Evolutionary conservation across 2,113 vertebrate genomes (phyloP), one percentile per base, ranked within the genome.

Genomic region (Aspiorhynchus laticeps): DNA sequence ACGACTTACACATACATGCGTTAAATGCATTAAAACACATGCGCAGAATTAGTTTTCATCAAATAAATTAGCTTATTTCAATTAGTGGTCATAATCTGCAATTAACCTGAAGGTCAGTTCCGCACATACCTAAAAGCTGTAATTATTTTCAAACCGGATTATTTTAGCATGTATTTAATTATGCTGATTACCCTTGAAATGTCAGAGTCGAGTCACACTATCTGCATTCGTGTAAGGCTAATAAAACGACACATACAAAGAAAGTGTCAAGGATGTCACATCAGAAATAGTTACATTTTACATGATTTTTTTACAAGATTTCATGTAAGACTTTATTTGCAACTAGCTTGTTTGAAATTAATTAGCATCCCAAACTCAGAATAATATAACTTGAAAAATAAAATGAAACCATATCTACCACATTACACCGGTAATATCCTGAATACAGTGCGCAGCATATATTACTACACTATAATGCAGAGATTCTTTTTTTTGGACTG

Each of bases 11-110:
- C n/a, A 87, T 69, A 83, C 74, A 63, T 87, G 73, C 24, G 41
- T 88, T 88, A 88, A 73, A 74, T 84, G 75, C 67, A 93, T 90
- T 91, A 93, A 91, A 90, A 91, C 79, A 65, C 71, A 89, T 92
- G 26, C 88, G 90, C 90, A 93, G 91, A 91, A 92, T 90, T 93
- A 92, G 90, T 93, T 94, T 94, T 92, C 92, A 92, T 91, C 91
- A 88, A 88, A 90, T 90, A 73, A 87, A 88, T 93, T 93, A 93
- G 89, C 92, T 93, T 91, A 91, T 94, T 94, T 94, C 94, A 95
- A 95, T 95, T 94, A 94, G 90, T 91, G 86, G 89, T 85, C 89
- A 88, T 95, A 95, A 95, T 95, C 94, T 93, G 93, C 90, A 95
- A 94, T 95, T 95, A 94, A 92, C 94, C 91, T 80, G 84, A 91